Conservation (phyloP, 2,888 invertebrate species). For the Eupithecia abbreviata region DNA sequence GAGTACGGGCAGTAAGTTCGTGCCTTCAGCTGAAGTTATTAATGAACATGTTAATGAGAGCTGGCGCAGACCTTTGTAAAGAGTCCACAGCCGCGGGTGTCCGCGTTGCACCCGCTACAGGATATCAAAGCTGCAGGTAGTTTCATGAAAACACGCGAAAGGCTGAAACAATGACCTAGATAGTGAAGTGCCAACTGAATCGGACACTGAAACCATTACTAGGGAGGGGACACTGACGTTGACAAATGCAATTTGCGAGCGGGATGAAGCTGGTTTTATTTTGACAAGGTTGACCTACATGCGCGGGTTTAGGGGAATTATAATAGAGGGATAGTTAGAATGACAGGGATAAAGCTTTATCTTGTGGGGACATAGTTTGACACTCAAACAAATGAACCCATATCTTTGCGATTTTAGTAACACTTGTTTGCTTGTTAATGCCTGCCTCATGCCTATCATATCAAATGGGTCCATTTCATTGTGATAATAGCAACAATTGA, state of each 20-base stretch:
- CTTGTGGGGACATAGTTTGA: not conserved
- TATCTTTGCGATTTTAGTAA: too few species aligned
- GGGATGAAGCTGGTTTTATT: not conserved
- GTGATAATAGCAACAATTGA: too few species aligned
- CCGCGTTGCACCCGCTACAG: not conserved
- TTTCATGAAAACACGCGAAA: not conserved
- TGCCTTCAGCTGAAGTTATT: not conserved
- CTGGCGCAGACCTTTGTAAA: not conserved
- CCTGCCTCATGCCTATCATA: too few species aligned
- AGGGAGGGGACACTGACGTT: constrained; percentile 20
- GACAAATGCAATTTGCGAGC: constrained; percentile 16
- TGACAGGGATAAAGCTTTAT: not conserved
- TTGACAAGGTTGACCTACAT: not conserved
- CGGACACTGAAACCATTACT: constrained; percentile 25
- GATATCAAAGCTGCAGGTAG: not conserved
- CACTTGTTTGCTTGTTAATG: too few species aligned
- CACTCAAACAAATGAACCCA: not conserved
- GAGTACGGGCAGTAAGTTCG: not conserved
- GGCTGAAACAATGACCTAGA: constrained; percentile 3
- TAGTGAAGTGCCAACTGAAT: constrained; percentile 26
- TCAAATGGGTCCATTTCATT: too few species aligned
- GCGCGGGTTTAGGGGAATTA: not conserved
- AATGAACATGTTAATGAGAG: not conserved
- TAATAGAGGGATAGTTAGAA: not conserved
- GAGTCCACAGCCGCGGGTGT: not conserved